Evolutionary conservation across 2,113 vertebrate genomes (phyloP), one percentile per base, ranked within the genome.

Genomic region (Anarrhichthys ocellatus): DNA sequence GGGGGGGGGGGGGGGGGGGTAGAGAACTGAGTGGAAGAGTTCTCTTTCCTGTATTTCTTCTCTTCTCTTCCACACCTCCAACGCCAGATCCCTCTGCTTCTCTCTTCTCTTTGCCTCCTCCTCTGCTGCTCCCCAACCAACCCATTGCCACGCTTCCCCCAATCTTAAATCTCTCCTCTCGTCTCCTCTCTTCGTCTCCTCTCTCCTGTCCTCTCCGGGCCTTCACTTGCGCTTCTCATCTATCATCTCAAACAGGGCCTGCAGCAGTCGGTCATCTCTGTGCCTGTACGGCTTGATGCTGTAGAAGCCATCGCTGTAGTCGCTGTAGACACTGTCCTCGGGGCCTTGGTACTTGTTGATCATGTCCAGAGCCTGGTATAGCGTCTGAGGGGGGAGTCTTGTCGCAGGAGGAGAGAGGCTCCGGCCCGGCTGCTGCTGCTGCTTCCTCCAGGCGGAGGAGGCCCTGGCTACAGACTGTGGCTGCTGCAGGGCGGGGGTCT

Each of bases 281-380:
- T 99, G 98, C 88, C 96, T 96, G 86, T 99, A 98, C 0, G 96
- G 95, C 93, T 97, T 99, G 71, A 87, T 92, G 76, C 95, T 97
- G 90, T 98, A 99, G 93, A 99, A 98, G 87, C 95, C 95, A 34
- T 99, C 97, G 2, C 95, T 95, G 32, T 98, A 99, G 94, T 98
- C 96, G 68, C 92, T 97, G 86, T 97, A 98, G 63, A 97, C 91
- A 73, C 84, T 96, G 90, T 96, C 95, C 71, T 96, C 96, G 0
- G 95, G 91, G 87, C 95, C 95, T 58, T 87, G 93, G 58, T 95
- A 95, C 89, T 96, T 95, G 93, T 96, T 98, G 89, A 98, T 88
- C 87, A 96, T 95, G 88, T 97, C 96, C 42, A 97, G 94, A 54
- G 97, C 97, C 92, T 96, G 93, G 54, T 97, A 97, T 89, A 97